phyloP scores from a whole-genome alignment of 2,888 invertebrate genomes.

The Crocallis elinguaria region DNA sequence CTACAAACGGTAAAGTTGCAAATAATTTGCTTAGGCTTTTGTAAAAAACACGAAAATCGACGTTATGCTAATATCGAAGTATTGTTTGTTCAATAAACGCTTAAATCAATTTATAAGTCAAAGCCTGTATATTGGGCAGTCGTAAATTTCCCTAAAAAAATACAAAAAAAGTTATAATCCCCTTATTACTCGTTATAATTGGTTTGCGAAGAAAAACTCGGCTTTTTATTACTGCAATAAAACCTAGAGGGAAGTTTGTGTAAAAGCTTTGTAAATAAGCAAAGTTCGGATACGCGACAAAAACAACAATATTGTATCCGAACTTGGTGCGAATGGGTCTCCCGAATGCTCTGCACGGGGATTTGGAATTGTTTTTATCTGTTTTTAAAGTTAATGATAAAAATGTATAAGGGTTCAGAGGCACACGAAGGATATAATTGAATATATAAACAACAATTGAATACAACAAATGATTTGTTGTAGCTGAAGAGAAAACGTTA shows the following conservation, averaged over 20 bases:
- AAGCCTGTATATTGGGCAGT: neutral
- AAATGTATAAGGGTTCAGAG: too few species aligned
- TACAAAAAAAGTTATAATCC: conserved; percentile 16
- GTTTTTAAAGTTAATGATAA: too few species aligned
- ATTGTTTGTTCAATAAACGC: neutral
- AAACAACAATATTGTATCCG: conserved; percentile 34
- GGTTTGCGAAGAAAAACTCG: conserved; percentile 33
- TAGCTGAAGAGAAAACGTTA: too few species aligned
- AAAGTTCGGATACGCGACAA: conserved; percentile 41
- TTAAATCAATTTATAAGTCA: conserved; percentile 9
- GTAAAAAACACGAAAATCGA: too few species aligned
- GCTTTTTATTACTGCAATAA: conserved; percentile 37
- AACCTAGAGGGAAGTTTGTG: conserved; percentile 36
- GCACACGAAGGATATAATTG: too few species aligned
- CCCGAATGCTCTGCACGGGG: conserved; percentile 9
- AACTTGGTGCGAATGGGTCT: conserved; percentile 26
- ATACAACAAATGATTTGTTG: too few species aligned
- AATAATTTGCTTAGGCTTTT: too few species aligned
- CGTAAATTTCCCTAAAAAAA: conserved; percentile 12
- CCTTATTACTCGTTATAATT: conserved; percentile 33
- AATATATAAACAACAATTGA: too few species aligned
- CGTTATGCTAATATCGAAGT: too few species aligned
- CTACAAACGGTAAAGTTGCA: too few species aligned
- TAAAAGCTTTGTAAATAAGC: conserved; percentile 51
- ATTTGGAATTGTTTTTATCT: neutral